Conservation (phyloP, 1,140 invertebrate species). For the Solenopsis fugax region DNA sequence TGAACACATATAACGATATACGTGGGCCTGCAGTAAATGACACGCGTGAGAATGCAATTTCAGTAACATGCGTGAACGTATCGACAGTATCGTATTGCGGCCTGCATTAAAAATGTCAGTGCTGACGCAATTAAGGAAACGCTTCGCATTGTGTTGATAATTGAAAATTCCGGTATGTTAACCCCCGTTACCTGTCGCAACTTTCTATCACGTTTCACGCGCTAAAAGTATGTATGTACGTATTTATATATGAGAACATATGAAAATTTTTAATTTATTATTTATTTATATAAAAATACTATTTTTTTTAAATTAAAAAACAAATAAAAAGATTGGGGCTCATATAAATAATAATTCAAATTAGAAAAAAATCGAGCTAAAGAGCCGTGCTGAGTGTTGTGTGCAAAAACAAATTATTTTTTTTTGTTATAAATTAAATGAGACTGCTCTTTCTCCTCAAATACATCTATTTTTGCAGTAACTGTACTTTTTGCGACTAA, state of each 20-base stretch:
- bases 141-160: conserved; percentile 36
- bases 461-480: conserved; percentile 3
- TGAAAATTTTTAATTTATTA: neutral
- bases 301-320: too few species aligned
- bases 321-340: too few species aligned
- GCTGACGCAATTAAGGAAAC: conserved; percentile 25
- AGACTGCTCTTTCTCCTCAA: neutral
- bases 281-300: neutral
- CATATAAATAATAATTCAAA: too few species aligned
- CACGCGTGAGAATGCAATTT: conserved; percentile 54
- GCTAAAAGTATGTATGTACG: neutral
- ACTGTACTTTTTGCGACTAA: neutral
- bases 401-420: too few species aligned
- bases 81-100: conserved; percentile 24
- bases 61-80: neutral
- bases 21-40: neutral
- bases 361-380: too few species aligned
- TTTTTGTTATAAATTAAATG: neutral
- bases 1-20: conserved; percentile 4
- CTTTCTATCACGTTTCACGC: conserved; percentile 1
- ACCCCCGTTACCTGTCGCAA: neutral
- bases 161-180: conserved; percentile 6
- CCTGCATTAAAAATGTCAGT: conserved; percentile 20
- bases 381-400: too few species aligned
- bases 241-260: neutral